Conservation (phyloP, 2,113 vertebrate genomes). For the Pterocles gutturalis region DNA sequence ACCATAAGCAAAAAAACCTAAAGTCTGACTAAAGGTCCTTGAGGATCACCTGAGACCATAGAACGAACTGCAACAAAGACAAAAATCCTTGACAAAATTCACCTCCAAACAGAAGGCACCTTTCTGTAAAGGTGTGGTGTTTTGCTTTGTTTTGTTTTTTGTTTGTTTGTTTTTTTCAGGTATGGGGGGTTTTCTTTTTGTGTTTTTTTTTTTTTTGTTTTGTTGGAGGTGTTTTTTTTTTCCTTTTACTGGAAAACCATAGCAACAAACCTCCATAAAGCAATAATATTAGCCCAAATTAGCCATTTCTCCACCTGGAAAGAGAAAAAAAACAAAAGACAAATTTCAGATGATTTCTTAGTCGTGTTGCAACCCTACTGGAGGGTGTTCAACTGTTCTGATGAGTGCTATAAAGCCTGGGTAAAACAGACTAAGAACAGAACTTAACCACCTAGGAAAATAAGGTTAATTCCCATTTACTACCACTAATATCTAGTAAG, state of each 20-base stretch:
- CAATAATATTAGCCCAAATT: not conserved
- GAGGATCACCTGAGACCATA: not conserved
- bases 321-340: not conserved
- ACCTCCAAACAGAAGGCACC: not conserved
- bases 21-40: not conserved
- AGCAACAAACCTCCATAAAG: not conserved
- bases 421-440: not conserved
- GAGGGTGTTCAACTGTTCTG: not conserved
- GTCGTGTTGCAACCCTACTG: not conserved
- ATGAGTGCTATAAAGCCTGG: not conserved
- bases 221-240: not conserved
- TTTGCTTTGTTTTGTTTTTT: not conserved
- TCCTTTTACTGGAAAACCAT: not conserved
- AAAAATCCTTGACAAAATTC: not conserved
- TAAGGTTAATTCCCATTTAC: not conserved
- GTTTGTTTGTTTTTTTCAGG: too few species aligned
- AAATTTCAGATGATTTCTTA: not conserved
- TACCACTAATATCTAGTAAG: not conserved
- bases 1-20: not conserved
- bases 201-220: rapidly evolving
- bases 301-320: not conserved
- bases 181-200: not conserved
- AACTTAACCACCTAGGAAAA: not conserved
- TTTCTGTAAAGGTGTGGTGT: not conserved
- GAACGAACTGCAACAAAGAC: not conserved